phyloP scores from a whole-genome alignment of 2,113 vertebrate genomes.

The Cichladusa arquata region DNA sequence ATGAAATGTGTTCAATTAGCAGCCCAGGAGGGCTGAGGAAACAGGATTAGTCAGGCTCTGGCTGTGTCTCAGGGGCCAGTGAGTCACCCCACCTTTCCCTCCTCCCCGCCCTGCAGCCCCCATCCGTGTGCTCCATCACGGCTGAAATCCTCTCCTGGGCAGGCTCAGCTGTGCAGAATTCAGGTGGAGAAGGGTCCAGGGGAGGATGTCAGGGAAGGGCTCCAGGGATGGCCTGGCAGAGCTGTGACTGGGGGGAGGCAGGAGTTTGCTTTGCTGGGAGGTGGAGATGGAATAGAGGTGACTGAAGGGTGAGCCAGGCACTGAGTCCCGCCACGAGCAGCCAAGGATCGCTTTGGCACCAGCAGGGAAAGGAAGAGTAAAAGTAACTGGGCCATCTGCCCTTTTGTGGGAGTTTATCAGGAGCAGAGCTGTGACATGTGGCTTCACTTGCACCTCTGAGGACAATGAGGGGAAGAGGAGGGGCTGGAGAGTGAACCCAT shows the following conservation, averaged over 20 bases:
- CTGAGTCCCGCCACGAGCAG: background rate
- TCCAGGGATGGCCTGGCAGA: background rate
- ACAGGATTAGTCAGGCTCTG: background rate
- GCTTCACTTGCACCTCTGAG: slow-evolving; percentile 11
- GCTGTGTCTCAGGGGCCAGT: slow-evolving; percentile 4
- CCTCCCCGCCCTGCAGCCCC: background rate
- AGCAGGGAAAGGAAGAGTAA: background rate
- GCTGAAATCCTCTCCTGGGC: background rate
- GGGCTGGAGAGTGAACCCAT: background rate
- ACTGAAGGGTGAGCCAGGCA: background rate
- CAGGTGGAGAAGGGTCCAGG: background rate
- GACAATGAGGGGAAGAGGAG: background rate
- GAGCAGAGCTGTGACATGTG: background rate
- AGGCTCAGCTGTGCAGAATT: background rate
- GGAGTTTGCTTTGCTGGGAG: background rate
- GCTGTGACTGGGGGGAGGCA: background rate
- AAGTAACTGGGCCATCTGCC: background rate
- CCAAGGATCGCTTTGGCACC: background rate
- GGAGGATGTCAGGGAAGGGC: background rate
- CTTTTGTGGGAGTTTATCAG: background rate
- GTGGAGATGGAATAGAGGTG: background rate
- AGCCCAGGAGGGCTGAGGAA: background rate
- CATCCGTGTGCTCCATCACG: background rate
- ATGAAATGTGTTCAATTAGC: slow-evolving; percentile 21
- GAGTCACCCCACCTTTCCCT: slow-evolving; percentile 15